Conservation (phyloP, 2,797 vertebrate species). For the Microcaecilia unicolor region DNA sequence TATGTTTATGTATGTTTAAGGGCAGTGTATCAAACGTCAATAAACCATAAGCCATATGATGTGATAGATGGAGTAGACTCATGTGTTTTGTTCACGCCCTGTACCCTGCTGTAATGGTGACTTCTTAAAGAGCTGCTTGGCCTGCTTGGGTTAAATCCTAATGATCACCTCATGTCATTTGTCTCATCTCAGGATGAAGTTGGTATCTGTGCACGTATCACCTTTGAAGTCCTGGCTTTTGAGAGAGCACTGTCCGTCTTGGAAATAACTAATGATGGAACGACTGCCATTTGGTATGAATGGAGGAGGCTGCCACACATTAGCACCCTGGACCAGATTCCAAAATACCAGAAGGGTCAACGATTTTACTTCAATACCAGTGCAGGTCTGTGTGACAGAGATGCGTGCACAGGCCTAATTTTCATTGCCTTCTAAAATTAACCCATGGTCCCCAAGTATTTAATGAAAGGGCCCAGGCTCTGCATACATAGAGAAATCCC, state of each 20-base stretch:
- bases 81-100: too few relatives aligned
- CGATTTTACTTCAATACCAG: constrained; percentile 75
- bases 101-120: neutral
- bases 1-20: too few relatives aligned
- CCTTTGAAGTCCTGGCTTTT: constrained; percentile 64
- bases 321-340: constrained; percentile 40
- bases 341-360: constrained; percentile 19
- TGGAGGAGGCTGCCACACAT: constrained; percentile 62
- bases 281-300: constrained; percentile 68
- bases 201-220: constrained; percentile 64
- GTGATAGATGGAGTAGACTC: too few relatives aligned
- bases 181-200: constrained; percentile 48
- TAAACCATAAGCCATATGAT: too few relatives aligned
- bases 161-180: neutral
- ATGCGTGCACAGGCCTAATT: too few relatives aligned
- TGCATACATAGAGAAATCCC: too few relatives aligned
- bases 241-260: constrained; percentile 59
- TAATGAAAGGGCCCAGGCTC: too few relatives aligned
- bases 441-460: too few relatives aligned
- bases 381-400: constrained; percentile 54
- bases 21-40: too few relatives aligned
- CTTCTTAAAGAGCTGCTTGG: too few relatives aligned
- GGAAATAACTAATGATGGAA: constrained; percentile 73
- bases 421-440: too few relatives aligned
- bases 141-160: neutral